Evolutionary conservation across 2,888 invertebrate genomes (phyloP).

Genomic region (Opisthograptis luteolata): DNA sequence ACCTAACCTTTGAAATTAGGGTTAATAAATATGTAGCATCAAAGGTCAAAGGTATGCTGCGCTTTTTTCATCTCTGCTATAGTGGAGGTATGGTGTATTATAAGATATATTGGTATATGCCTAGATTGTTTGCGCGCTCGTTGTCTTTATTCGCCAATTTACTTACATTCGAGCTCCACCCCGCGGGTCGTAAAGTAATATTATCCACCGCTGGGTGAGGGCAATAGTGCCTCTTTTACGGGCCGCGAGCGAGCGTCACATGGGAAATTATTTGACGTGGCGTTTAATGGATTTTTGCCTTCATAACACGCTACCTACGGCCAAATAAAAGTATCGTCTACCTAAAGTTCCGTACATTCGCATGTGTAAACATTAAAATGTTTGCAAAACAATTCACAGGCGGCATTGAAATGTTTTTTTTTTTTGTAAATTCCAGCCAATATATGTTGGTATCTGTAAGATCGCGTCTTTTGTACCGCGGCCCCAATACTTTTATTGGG

Average conservation of each 20-base stretch:
- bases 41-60: background rate
- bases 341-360: conserved; percentile 48
- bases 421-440: conserved; percentile 23
- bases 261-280: conserved; percentile 84
- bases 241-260: conserved; percentile 82
- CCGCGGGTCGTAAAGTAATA: conserved; percentile 82
- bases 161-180: conserved; percentile 78
- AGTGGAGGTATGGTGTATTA: conserved; percentile 10
- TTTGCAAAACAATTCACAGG: conserved; percentile 31
- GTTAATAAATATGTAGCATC: too few species aligned
- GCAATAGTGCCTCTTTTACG: conserved; percentile 84
- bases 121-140: conserved; percentile 45
- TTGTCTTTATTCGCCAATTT: conserved; percentile 83
- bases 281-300: conserved; percentile 84
- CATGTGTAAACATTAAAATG: conserved; percentile 45
- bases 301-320: conserved; percentile 81
- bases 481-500: conserved; percentile 37
- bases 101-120: conserved; percentile 26
- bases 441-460: conserved; percentile 21
- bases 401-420: conserved; percentile 3
- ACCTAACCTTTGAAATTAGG: too few species aligned
- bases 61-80: background rate
- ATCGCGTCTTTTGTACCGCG: conserved; percentile 30
- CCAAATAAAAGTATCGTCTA: conserved; percentile 74
- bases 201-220: conserved; percentile 79